Percentiles rank a stretch among this genome's conserved stretches.
phyloP scores from a whole-genome alignment of 2,113 vertebrate species.

The Anguilla japonica region DNA sequence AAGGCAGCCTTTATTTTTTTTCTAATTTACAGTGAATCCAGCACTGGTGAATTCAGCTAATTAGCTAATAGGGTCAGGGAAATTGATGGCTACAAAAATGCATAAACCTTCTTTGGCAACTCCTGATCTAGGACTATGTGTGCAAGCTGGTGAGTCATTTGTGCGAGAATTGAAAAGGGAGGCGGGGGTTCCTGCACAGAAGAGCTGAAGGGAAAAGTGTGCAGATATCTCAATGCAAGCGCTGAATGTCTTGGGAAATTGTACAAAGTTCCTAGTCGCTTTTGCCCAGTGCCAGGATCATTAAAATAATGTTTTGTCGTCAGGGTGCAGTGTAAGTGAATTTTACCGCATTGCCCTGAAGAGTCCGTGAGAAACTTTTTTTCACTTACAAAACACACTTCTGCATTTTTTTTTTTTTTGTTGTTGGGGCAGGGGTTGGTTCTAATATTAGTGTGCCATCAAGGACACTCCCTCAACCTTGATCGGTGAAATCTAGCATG shows the following conservation, averaged over 20 bases:
- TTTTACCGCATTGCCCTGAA: neutral
- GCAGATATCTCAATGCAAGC: neutral
- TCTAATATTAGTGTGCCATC: neutral
- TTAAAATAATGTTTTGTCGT: neutral
- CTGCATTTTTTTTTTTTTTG: neutral
- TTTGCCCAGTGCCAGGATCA: neutral
- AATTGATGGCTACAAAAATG: too few relatives aligned
- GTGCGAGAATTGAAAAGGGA: neutral
- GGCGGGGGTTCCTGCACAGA: neutral
- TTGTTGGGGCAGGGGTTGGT: neutral
- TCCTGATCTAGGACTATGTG: too few relatives aligned
- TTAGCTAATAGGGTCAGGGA: too few relatives aligned
- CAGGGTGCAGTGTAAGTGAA: neutral
- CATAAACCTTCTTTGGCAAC: too few relatives aligned
- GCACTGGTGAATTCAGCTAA: too few relatives aligned
- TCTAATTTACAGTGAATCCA: too few relatives aligned
- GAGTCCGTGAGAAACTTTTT: neutral
- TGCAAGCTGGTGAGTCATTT: too few relatives aligned
- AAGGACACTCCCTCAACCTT: neutral
- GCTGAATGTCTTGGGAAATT: neutral
- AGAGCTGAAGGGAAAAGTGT: neutral
- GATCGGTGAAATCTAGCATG: neutral
- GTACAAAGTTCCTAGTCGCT: neutral
- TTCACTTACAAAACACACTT: neutral
- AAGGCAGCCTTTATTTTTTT: too few relatives aligned